Percentiles rank a stretch among this genome's conserved stretches.
These are phyloP conservation scores for Procambarus virginalis DNA, from an alignment of 1,140 invertebrate genomes.

Conservation along the genomic window DNA sequence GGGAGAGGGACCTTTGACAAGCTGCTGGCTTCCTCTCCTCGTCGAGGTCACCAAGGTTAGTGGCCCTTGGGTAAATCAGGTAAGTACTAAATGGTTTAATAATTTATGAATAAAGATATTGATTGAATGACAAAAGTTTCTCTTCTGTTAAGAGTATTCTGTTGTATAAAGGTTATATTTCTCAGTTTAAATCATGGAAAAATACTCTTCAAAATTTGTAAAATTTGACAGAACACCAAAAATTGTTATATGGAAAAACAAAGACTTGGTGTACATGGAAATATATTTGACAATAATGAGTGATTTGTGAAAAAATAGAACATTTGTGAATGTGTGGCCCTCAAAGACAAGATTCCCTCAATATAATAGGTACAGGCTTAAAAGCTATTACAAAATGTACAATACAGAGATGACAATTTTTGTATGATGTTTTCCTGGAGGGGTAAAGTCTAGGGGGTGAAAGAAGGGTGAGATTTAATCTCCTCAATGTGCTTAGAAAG, in stretches of 20 bases:
- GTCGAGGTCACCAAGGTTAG: too few species aligned
- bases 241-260: slow-evolving; percentile 1
- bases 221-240: too few species aligned
- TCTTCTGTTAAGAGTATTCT: too few species aligned
- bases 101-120: too few species aligned
- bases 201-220: too few species aligned
- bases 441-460: background rate
- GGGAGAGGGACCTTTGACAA: too few species aligned
- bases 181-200: too few species aligned
- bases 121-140: too few species aligned
- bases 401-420: slow-evolving; percentile 29
- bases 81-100: too few species aligned
- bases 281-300: slow-evolving; percentile 62
- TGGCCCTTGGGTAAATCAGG: too few species aligned
- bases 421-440: slow-evolving; percentile 4
- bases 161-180: too few species aligned
- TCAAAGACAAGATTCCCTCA: slow-evolving; percentile 34
- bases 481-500: background rate
- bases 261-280: slow-evolving; percentile 37
- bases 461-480: background rate
- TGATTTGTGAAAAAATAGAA: slow-evolving; percentile 63
- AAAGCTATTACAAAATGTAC: slow-evolving; percentile 47
- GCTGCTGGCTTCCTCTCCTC: too few species aligned
- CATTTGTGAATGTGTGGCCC: slow-evolving; percentile 55
- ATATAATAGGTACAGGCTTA: slow-evolving; percentile 43